These are phyloP conservation scores for Metallyticus violacea DNA, from an alignment of 2,888 invertebrate species.

Conservation along the genomic window DNA sequence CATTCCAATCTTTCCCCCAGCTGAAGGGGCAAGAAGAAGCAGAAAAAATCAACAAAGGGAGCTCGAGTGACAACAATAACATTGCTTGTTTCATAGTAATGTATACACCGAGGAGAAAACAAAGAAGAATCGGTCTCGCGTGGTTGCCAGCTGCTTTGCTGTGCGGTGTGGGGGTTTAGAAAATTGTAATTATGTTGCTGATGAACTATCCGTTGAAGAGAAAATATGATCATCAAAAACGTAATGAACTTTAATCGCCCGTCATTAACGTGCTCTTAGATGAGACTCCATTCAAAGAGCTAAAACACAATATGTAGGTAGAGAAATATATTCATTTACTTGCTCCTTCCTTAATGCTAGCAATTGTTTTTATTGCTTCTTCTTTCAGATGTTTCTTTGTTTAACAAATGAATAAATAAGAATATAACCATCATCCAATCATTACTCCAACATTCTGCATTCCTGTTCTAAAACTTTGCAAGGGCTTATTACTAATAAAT, in stretches of 20 bases:
- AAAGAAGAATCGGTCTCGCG: not conserved
- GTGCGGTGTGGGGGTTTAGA: not conserved
- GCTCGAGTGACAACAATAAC: not conserved
- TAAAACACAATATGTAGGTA: not conserved
- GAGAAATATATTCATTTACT: not conserved
- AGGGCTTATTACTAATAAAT: too few relatives aligned
- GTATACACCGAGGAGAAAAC: not conserved
- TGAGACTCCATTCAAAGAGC: not conserved
- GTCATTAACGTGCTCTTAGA: constrained; percentile 8
- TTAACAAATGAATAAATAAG: not conserved
- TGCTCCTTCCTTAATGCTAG: not conserved
- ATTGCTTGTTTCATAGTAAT: not conserved
- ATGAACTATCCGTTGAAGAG: constrained; percentile 15
- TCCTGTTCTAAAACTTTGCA: too few relatives aligned
- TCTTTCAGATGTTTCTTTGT: not conserved
- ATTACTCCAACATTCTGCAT: not conserved
- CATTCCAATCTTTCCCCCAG: not conserved
- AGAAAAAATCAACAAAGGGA: not conserved
- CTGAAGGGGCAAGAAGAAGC: not conserved
- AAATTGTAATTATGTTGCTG: constrained; percentile 16
- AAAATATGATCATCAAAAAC: constrained; percentile 22
- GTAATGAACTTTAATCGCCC: constrained; percentile 22
- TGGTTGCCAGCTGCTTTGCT: not conserved
- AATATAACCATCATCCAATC: not conserved
- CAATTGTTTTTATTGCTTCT: not conserved